A percentile compares a stretch with the other conserved stretches of the same genome.
phyloP scores from a whole-genome alignment of 2,113 vertebrate species.

The Mus spicilegus region DNA sequence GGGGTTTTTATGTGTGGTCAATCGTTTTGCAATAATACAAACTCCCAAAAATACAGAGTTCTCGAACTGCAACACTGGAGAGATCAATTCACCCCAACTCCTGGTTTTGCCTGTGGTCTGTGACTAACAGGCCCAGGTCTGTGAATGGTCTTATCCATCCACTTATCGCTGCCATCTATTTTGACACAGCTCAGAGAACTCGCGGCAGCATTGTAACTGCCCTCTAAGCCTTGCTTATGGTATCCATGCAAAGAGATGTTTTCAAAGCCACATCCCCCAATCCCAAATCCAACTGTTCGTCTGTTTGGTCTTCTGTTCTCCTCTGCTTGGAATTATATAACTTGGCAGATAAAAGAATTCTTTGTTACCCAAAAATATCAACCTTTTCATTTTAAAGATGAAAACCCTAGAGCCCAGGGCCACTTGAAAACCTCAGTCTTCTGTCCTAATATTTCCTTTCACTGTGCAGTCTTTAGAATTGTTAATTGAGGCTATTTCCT shows the following conservation, averaged over 20 bases:
- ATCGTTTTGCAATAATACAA: background rate
- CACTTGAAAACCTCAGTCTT: background rate
- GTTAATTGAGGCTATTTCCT: background rate
- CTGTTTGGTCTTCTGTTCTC: background rate
- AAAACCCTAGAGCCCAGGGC: background rate
- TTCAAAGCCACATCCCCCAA: background rate
- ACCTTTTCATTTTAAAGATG: slow-evolving; percentile 1
- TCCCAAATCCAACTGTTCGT: background rate
- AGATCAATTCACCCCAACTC: background rate
- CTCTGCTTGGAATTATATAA: slow-evolving; percentile 40
- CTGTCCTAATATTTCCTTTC: background rate
- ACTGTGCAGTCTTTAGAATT: background rate
- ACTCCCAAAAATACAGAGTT: background rate
- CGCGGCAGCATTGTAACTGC: background rate
- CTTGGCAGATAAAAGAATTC: background rate
- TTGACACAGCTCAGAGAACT: background rate
- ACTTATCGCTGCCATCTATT: background rate
- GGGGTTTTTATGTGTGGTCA: background rate
- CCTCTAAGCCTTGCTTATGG: accelerated
- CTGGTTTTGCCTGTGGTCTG: background rate
- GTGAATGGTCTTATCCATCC: background rate
- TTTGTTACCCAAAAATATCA: slow-evolving; percentile 1
- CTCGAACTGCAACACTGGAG: background rate
- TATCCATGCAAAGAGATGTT: background rate
- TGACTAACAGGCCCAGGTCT: background rate